phyloP scores from a whole-genome alignment of 2,888 invertebrate species.

The Gastrophysa polygoni region DNA sequence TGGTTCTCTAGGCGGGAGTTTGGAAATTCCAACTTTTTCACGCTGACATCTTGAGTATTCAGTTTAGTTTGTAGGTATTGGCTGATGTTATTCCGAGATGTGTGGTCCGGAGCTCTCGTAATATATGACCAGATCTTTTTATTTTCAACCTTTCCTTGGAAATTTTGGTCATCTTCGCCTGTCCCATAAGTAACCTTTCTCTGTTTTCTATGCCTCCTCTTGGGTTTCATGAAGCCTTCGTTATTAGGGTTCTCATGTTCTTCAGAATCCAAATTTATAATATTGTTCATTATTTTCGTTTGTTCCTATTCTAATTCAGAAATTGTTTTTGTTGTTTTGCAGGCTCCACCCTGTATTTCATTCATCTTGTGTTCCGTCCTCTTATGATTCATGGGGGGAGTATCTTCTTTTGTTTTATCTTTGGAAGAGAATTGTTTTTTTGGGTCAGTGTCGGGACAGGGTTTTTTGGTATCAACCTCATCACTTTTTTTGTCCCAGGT shows the following conservation, averaged over 20 bases:
- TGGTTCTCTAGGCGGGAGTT: background rate
- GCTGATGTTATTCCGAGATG: background rate
- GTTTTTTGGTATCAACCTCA: background rate
- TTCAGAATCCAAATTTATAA: background rate
- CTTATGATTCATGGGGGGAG: background rate
- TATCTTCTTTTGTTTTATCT: background rate
- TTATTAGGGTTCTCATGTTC: background rate
- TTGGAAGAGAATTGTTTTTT: background rate
- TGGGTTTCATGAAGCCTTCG: background rate
- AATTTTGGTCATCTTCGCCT: background rate
- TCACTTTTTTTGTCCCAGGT: background rate
- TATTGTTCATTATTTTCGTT: background rate
- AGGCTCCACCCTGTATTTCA: background rate
- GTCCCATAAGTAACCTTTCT: background rate
- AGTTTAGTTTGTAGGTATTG: background rate
- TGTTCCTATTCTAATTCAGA: background rate
- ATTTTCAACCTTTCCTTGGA: background rate
- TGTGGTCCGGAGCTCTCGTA: background rate
- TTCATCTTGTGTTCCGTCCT: background rate
- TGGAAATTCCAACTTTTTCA: background rate
- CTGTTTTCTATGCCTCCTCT: background rate
- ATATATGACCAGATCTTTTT: background rate
- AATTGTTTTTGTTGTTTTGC: background rate
- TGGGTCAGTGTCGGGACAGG: background rate
- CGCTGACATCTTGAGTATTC: background rate